These are phyloP conservation scores for Pheosia tremula DNA, from an alignment of 2,888 invertebrate species.

Conservation along the genomic window DNA sequence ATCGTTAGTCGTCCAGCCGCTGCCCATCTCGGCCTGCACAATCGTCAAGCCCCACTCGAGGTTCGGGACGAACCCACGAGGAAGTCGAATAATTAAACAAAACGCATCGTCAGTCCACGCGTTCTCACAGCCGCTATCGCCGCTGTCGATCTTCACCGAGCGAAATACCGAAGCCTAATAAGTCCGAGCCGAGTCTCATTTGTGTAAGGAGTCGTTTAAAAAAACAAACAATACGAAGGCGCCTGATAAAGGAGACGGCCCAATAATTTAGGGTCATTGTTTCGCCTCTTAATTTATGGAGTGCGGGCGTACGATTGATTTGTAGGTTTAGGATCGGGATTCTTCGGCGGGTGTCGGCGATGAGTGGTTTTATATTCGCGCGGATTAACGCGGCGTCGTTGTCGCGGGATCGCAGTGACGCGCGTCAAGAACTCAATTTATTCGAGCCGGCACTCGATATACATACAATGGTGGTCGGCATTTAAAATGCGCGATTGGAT, in stretches of 20 bases:
- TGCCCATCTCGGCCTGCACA: conserved; percentile 44
- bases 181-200: conserved; percentile 80
- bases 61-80: conserved; percentile 54
- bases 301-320: conserved; percentile 81
- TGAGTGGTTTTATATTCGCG: conserved; percentile 55
- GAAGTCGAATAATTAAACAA: conserved; percentile 74
- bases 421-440: conserved; percentile 77
- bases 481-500: conserved; percentile 80
- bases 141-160: conserved; percentile 71
- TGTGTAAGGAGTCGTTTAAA: conserved; percentile 74
- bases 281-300: conserved; percentile 81
- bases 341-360: conserved; percentile 63
- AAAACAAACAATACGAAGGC: conserved; percentile 72
- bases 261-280: conserved; percentile 84
- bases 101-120: conserved; percentile 46
- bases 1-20: conserved; percentile 41
- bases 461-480: conserved; percentile 79
- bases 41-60: conserved; percentile 22
- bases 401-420: conserved; percentile 39
- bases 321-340: conserved; percentile 74
- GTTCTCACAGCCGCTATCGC: conserved; percentile 64
- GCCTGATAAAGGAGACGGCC: conserved; percentile 77
- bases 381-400: conserved; percentile 45
- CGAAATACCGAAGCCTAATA: conserved; percentile 81
- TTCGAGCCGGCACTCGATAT: conserved; percentile 72